Evolutionary conservation across 2,113 vertebrate species (phyloP), one percentile per base, ranked within the genome.

Genomic region (Thermophis baileyi): DNA sequence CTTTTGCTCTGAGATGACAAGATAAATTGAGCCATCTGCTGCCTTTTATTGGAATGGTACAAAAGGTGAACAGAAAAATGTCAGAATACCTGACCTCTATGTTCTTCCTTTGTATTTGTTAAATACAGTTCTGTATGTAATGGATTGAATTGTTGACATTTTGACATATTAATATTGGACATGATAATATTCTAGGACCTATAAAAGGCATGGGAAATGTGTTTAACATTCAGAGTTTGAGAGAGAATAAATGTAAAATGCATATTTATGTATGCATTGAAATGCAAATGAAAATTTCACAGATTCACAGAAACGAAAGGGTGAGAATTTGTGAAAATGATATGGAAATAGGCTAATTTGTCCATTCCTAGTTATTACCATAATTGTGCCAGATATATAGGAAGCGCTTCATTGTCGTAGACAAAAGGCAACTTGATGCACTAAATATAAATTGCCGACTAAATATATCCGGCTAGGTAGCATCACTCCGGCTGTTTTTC

Each of bases 21-120:
- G 85, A 81, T 93, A 92, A 93, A 95, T 91, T 74, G 57, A 95
- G 89, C 93, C 95, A 95, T 92, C 95, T 96, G 94, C 35, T 63
- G 10, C 0, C 0, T 93, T 94, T 93, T 89, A 87, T 3, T 94
- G 94, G 49, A 95, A 94, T 93, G 86, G 0, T 0, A 90, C 63
- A 35, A 49, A 91, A 88, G 91, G 74, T 74, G 25, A 91, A 3
- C 18, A 90, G 91, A 89, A 90, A 53, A 47, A 86, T 93, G 95
- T 53, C 91, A 53, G 91, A 90, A 5, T 20, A 88, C 24, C 53
- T 63, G 91, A 85, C 85, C 91, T 91, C 87, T 89, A 46, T 63
- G 10, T 93, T 96, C 94, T 91, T 90, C 69, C 63, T 93, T 60
- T 90, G 87, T 74, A 22, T 49, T 14, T 69, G 18, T 4, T 1